A percentile compares a stretch with the other conserved stretches of the same genome.
Conservation (phyloP, 2,797 vertebrate genomes). For the Poeciliopsis turneri region DNA sequence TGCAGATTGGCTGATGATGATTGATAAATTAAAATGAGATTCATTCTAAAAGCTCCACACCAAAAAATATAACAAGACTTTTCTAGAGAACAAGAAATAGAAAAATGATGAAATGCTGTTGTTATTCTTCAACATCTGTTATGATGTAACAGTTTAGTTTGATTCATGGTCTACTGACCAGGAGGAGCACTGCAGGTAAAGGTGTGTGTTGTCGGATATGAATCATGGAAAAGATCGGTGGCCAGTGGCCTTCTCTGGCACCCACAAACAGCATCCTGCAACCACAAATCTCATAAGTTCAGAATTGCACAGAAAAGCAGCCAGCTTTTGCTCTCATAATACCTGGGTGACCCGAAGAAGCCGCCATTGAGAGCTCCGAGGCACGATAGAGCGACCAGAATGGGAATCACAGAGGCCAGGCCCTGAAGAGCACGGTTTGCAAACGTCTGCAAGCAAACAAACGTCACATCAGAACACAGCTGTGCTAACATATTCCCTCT, state of each 20-base stretch:
- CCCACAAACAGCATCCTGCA: slow-evolving; percentile 95
- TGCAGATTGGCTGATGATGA: not conserved
- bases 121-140: not conserved
- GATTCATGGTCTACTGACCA: slow-evolving; percentile 76
- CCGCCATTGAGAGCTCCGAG: slow-evolving; percentile 94
- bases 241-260: slow-evolving; percentile 96
- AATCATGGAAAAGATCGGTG: slow-evolving; percentile 96
- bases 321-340: not conserved
- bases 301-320: not conserved
- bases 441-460: slow-evolving; percentile 84
- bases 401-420: slow-evolving; percentile 86
- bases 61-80: not conserved
- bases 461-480: not conserved
- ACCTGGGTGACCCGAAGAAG: slow-evolving; percentile 91
- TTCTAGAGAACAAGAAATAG: not conserved
- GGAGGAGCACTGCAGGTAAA: slow-evolving; percentile 91
- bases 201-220: slow-evolving; percentile 94
- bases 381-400: slow-evolving; percentile 93
- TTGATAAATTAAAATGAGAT: not conserved
- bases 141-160: not conserved
- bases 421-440: slow-evolving; percentile 86
- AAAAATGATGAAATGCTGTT: not conserved
- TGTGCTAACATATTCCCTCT: not conserved
- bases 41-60: not conserved
- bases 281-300: not conserved